Percentiles rank a stretch among this genome's conserved stretches.
Conservation (phyloP, 2,888 invertebrate species). For the Crepidodera aurea region DNA sequence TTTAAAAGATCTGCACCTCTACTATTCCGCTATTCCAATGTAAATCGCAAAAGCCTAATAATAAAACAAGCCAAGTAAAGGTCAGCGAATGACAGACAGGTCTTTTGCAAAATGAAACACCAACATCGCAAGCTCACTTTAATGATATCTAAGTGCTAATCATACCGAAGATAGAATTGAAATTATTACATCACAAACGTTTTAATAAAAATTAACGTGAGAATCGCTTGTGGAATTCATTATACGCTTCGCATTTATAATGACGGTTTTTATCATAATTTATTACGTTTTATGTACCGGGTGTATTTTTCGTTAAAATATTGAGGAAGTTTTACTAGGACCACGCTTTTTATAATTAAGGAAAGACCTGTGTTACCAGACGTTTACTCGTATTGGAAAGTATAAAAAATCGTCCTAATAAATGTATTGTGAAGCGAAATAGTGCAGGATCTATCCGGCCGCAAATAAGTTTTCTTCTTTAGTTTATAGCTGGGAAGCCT, state of each 20-base stretch:
- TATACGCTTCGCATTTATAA: constrained; percentile 29
- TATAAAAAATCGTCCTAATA: too few relatives aligned
- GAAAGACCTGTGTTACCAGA: too few relatives aligned
- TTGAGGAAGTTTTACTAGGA: too few relatives aligned
- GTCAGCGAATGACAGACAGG: constrained; percentile 11
- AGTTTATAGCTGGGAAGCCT: too few relatives aligned
- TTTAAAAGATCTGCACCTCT: too few relatives aligned
- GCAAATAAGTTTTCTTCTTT: too few relatives aligned
- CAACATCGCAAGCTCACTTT: constrained; percentile 3
- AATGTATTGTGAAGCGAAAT: too few relatives aligned
- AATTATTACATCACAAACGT: constrained; percentile 43
- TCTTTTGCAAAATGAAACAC: constrained; percentile 23
- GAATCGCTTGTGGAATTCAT: constrained; percentile 39
- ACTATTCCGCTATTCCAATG: too few relatives aligned
- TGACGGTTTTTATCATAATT: constrained; percentile 17
- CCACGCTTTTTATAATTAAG: too few relatives aligned
- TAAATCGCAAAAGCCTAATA: background rate
- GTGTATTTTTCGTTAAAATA: background rate
- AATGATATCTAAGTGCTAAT: constrained; percentile 29
- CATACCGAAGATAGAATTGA: constrained; percentile 39
- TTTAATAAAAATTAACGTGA: constrained; percentile 46
- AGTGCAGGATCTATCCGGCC: too few relatives aligned
- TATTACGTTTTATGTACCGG: constrained; percentile 1
- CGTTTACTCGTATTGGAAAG: too few relatives aligned
- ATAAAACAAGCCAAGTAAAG: constrained; percentile 10